Percentiles rank a stretch among this genome's conserved stretches.
phyloP scores from a whole-genome alignment of 2,888 invertebrate species.

The Phaonia tiefii region DNA sequence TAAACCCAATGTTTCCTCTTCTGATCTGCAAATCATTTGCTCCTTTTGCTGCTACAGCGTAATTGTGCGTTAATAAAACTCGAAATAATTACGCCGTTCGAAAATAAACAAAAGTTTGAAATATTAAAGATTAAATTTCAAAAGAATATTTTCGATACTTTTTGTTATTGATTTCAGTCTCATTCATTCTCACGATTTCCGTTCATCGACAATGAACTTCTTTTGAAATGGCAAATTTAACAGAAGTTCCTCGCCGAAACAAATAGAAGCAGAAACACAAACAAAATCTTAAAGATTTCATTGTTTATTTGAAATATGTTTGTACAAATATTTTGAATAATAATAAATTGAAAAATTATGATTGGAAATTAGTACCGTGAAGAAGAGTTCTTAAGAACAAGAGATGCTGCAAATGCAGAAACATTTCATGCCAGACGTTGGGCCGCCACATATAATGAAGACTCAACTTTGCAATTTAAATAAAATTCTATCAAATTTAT shows the following conservation, averaged over 20 bases:
- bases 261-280: slow-evolving; percentile 15
- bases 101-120: slow-evolving; percentile 29
- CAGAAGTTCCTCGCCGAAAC: not conserved
- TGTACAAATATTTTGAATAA: slow-evolving; percentile 37
- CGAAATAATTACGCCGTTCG: not conserved
- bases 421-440: slow-evolving; percentile 49
- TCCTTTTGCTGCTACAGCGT: slow-evolving; percentile 35
- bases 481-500: slow-evolving; percentile 32
- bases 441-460: too few species aligned
- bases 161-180: slow-evolving; percentile 17
- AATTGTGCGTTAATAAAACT: slow-evolving; percentile 24
- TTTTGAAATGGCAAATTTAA: slow-evolving; percentile 41
- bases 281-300: slow-evolving; percentile 18
- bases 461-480: too few species aligned
- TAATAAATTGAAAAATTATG: slow-evolving; percentile 36
- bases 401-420: not conserved
- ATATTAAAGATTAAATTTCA: slow-evolving; percentile 52
- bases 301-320: slow-evolving; percentile 57
- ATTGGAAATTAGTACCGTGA: not conserved
- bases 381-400: not conserved
- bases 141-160: not conserved
- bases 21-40: slow-evolving; percentile 1
- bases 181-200: slow-evolving; percentile 55
- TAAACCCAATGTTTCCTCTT: not conserved
- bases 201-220: slow-evolving; percentile 26